A percentile compares a stretch with the other conserved stretches of the same genome.
Evolutionary conservation across 1,140 invertebrate genomes (phyloP).

Genomic region (Belonocnema kinseyi): DNA sequence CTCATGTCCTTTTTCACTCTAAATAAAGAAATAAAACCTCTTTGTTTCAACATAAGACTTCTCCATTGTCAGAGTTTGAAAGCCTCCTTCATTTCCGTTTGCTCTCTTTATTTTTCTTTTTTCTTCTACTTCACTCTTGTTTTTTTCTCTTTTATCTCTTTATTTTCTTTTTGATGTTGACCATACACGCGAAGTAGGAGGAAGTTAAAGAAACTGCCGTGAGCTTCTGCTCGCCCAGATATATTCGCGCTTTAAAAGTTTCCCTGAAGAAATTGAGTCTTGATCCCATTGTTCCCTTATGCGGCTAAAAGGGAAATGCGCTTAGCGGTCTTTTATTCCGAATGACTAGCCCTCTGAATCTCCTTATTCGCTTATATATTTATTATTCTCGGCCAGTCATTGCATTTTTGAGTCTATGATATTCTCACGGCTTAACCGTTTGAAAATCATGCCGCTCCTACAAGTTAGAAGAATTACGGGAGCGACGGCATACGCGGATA

Average conservation of each 20-base stretch:
- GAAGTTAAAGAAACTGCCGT: constrained; percentile 38
- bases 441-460: constrained; percentile 44
- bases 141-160: constrained; percentile 1
- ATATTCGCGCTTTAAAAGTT: constrained; percentile 17
- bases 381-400: constrained; percentile 63
- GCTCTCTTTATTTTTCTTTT: constrained; percentile 32
- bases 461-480: constrained; percentile 36
- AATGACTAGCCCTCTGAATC: constrained; percentile 60
- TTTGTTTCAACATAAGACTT: neutral
- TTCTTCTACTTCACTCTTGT: neutral
- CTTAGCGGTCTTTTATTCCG: constrained; percentile 61
- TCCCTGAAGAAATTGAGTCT: constrained; percentile 46
- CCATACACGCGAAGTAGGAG: constrained; percentile 8
- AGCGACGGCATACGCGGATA: constrained; percentile 43
- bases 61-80: constrained; percentile 4
- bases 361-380: constrained; percentile 42
- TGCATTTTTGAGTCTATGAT: constrained; percentile 63
- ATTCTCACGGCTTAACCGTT: constrained; percentile 68
- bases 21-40: neutral
- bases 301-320: constrained; percentile 60
- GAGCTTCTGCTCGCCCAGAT: constrained; percentile 29
- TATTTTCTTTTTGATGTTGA: neutral
- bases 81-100: constrained; percentile 30
- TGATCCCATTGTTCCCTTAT: constrained; percentile 51
- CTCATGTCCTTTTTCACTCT: no score